Evolutionary conservation across 1,140 invertebrate genomes (phyloP), one percentile per base, ranked within the genome.

Genomic region (Meloidogyne exigua): DNA sequence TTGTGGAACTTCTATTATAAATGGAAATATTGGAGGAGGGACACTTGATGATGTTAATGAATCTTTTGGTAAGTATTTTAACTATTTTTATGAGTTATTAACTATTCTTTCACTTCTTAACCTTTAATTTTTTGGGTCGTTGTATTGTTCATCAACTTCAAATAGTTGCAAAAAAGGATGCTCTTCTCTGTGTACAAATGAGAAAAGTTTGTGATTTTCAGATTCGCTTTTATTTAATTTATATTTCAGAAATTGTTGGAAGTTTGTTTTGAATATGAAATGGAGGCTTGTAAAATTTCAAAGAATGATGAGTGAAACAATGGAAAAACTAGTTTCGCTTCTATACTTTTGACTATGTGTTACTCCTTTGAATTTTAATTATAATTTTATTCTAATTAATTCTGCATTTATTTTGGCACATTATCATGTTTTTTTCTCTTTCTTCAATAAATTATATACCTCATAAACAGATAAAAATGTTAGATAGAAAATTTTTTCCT

Each of bases 261-360:
- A 4, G 78, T 79, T 25, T 71, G 78, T 65, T 79, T 44, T 66
- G 78, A 79, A 75, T 79, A 80, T 65, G 77, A 79, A 73, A 62
- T 79, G 32, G 21, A 78, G 63, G 65, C 72, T 10, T 78, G 42
- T 21, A 36, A 42, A 62, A 63, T 62, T 26, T 62, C 32, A 42
- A 44, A 62, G 26, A 62, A 4, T 15, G 42, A 71, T 44, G 68
- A 62, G n/a, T 71, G 15, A 71, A n/a, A n/a, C 25, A 10, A 5
- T 26, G 26, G 23, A 44, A 71, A 18, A n/a, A 25, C 21, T 44
- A 32, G 7, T 32, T 32, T 32, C 28, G 2, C 2, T 32, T 32
- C 28, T 32, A 7, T 32, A 7, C 28, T 32, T 3, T 32, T 2
- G 2, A 3, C 23, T 18, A 18, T 71, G 26, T 36, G 2, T 57